These are phyloP conservation scores for Paradisaea rubra DNA, from an alignment of 2,113 vertebrate species.

Conservation along the genomic window DNA sequence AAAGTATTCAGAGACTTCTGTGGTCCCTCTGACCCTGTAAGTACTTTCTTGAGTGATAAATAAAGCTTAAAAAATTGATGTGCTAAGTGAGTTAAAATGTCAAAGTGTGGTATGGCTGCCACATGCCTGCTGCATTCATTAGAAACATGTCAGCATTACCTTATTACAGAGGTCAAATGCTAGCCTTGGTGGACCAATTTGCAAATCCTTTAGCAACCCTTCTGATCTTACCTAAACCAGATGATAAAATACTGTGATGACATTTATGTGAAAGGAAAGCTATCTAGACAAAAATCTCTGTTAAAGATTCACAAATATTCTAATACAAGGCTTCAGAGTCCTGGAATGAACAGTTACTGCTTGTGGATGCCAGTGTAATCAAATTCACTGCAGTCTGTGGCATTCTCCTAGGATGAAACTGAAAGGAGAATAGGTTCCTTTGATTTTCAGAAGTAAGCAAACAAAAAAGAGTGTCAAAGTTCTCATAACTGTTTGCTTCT, in stretches of 20 bases:
- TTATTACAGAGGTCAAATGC: not conserved
- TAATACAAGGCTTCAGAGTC: not conserved
- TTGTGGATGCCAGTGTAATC: not conserved
- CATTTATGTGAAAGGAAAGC: not conserved
- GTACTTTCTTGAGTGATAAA: slow-evolving; percentile 55
- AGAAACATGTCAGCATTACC: not conserved
- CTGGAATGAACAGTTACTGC: not conserved
- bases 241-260: not conserved
- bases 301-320: not conserved
- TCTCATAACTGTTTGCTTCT: not conserved
- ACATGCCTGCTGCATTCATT: not conserved
- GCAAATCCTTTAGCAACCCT: not conserved
- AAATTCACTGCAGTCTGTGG: not conserved
- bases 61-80: not conserved
- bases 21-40: slow-evolving; percentile 93
- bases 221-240: not conserved
- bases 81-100: not conserved
- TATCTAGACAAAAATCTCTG: not conserved
- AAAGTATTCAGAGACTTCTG: slow-evolving; percentile 89
- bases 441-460: not conserved
- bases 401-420: not conserved
- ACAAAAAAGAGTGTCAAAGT: not conserved
- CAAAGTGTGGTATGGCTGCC: not conserved
- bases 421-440: not conserved
- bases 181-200: not conserved